These are phyloP conservation scores for Stegophylla sp. DNA, from an alignment of 2,888 invertebrate genomes.

Conservation along the genomic window DNA sequence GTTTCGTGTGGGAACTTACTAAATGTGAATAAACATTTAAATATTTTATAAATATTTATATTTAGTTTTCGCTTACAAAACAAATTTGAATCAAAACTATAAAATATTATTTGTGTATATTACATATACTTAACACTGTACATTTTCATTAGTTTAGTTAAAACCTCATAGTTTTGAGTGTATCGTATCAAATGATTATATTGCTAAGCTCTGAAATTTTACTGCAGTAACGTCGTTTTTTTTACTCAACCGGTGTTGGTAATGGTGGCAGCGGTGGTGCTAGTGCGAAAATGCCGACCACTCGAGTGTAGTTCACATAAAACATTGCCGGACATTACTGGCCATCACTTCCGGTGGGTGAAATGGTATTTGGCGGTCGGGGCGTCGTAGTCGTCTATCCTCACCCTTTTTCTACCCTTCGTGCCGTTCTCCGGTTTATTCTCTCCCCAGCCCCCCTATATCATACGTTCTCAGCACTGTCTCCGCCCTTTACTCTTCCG, in stretches of 20 bases:
- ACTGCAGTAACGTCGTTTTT: background rate
- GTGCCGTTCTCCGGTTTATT: background rate
- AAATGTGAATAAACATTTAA: too few species aligned
- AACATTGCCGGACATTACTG: conserved; percentile 53
- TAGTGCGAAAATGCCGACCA: conserved; percentile 33
- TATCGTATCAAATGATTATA: background rate
- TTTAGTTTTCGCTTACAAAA: too few species aligned
- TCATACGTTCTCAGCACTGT: conserved; percentile 1
- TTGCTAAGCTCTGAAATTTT: background rate
- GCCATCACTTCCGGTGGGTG: conserved; percentile 49
- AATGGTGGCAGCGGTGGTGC: background rate
- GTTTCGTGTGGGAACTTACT: too few species aligned
- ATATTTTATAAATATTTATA: too few species aligned
- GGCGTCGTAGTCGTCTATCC: conserved; percentile 25
- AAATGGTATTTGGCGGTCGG: conserved; percentile 28
- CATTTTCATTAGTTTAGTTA: background rate
- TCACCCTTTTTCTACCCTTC: conserved; percentile 6
- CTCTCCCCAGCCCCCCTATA: background rate
- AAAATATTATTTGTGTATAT: too few species aligned
- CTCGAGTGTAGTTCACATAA: background rate
- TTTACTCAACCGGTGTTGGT: background rate
- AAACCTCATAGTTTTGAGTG: background rate
- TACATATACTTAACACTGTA: too few species aligned
- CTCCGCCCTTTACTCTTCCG: background rate
- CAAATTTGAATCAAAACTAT: too few species aligned